phyloP scores from a whole-genome alignment of 2,113 vertebrate genomes.

The Toxostoma redivivum region DNA sequence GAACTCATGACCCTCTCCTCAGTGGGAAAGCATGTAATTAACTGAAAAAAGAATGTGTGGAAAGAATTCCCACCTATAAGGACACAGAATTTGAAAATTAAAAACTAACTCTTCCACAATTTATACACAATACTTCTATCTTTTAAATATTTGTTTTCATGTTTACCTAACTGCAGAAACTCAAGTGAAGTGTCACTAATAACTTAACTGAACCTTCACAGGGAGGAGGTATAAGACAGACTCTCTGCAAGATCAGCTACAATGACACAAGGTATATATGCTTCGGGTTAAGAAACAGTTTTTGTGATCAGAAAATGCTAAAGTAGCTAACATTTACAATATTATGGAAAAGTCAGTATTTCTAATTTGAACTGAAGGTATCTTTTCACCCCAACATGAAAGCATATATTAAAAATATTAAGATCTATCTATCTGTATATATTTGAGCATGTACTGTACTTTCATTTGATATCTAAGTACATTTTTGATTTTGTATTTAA shows the following conservation, averaged over 20 bases:
- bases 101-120: neutral
- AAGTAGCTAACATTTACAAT: neutral
- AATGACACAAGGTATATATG: neutral
- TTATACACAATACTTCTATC: neutral
- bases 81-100: neutral
- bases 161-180: neutral
- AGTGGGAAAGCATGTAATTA: neutral
- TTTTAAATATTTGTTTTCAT: neutral
- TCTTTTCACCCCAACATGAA: neutral
- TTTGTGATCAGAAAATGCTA: neutral
- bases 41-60: neutral
- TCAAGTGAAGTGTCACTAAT: neutral
- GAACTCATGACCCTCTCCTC: neutral
- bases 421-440: neutral
- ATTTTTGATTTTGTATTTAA: neutral
- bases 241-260: neutral
- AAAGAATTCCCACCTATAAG: neutral
- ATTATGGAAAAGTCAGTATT: neutral
- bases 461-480: neutral
- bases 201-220: neutral
- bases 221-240: neutral
- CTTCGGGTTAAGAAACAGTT: neutral
- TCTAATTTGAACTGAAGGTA: neutral
- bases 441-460: neutral
- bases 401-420: neutral